Percentiles rank a stretch among this genome's conserved stretches.
These are phyloP conservation scores for Phyllostomus hastatus DNA, from an alignment of 2,113 vertebrate species.

Conservation along the genomic window DNA sequence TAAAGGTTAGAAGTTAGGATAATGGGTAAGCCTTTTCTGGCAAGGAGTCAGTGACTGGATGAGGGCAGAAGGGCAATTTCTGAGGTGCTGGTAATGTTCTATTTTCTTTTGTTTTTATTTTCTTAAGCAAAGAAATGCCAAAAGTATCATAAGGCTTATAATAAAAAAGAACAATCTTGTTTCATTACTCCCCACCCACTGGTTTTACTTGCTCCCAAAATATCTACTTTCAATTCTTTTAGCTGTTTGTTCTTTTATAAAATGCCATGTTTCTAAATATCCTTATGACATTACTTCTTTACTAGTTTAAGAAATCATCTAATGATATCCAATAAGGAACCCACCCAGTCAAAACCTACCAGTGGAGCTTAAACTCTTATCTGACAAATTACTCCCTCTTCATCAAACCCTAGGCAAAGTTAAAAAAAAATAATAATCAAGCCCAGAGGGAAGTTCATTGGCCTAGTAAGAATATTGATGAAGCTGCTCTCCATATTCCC, in stretches of 20 bases:
- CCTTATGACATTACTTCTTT: background rate
- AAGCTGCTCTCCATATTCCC: background rate
- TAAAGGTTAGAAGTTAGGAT: background rate
- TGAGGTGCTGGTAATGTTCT: background rate
- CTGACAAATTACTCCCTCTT: background rate
- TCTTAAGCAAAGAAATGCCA: no score
- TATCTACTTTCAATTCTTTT: background rate
- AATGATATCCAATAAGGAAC: background rate
- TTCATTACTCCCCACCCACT: background rate
- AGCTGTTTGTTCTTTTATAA: background rate
- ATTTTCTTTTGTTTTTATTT: no score
- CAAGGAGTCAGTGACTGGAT: background rate
- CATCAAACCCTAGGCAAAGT: background rate
- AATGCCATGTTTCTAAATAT: background rate
- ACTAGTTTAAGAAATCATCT: background rate
- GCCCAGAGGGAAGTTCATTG: background rate
- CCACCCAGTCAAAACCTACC: background rate
- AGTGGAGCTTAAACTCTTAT: background rate
- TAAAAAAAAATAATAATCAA: background rate
- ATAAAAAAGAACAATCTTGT: background rate
- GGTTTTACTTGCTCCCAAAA: background rate
- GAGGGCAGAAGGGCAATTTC: background rate
- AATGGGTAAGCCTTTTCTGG: background rate
- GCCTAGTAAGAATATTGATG: background rate
- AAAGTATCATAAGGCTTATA: background rate